Base-by-base conservation (phyloP, 2,797 vertebrate genomes). In the Enteromius anoplus region DNA sequence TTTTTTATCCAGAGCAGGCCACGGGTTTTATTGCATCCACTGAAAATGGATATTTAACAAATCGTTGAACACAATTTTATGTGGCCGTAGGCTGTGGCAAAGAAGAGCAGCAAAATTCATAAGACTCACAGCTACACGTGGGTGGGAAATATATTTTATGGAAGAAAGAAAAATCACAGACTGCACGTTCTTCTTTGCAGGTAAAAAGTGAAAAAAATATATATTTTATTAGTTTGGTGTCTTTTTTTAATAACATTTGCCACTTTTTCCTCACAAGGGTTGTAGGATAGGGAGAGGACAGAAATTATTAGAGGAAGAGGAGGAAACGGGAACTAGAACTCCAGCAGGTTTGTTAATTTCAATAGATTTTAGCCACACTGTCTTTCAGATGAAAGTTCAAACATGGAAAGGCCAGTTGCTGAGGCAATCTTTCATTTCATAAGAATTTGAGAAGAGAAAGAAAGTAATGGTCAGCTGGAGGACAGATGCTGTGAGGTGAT, bases 41-140 rank as follows among this genome's bases (percentile, higher is more conserved):
- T 79, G 76, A 80, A 85, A 75, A 66, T 66, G 72, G 77, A 85
- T 78, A 82, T 83, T 86, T 85, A 80, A 86, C 83, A 80, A 88
- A 86, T 75, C 80, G 82, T 85, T 85, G 80, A 84, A 85, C 60
- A 64, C 53, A 72, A 75, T 82, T 81, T 86, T 40, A 82, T 70
- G 71, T 80, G 69, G 58, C 64, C 23, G 23, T 32, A 80, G 83
- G 75, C 72, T 75, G 29, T 53, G 37, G 62, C 62, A n/a, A 72
- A 79, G 26, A 79, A 58, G 14, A 80, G 45, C 76, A n/a, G 66
- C 45, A 11, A 37, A 75, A 82, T 68, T 70, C 21, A 75, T 78
- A 78, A 83, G n/a, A 17, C 71, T 64, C 60, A 65, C 5, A 64
- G 80, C 70, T 58, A 70, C 45, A 69, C 3, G 11, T 85, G 26